phyloP scores from a whole-genome alignment of 2,113 vertebrate species.

The Uria lomvia region DNA sequence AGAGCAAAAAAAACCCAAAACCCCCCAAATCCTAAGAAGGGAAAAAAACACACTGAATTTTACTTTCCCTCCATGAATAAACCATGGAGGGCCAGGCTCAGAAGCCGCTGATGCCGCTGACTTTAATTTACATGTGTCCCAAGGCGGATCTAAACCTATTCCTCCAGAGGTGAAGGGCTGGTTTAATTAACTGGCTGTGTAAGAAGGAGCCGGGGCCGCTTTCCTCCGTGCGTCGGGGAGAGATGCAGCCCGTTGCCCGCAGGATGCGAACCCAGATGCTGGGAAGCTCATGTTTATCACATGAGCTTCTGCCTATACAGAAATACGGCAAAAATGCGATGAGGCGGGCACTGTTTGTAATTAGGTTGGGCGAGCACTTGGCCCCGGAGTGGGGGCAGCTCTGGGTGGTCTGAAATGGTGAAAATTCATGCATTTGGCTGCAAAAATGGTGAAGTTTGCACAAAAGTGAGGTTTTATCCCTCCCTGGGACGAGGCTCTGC shows the following conservation, averaged over 20 bases:
- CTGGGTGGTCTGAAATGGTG: neutral
- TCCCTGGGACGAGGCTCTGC: neutral
- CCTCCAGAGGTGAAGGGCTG: constrained; percentile 6
- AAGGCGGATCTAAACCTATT: neutral
- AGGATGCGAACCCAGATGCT: neutral
- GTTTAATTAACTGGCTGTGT: neutral
- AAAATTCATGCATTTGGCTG: accelerated
- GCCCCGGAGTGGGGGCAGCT: neutral
- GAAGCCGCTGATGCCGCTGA: neutral
- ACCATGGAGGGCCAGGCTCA: neutral
- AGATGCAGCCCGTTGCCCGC: neutral
- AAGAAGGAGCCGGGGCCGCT: neutral
- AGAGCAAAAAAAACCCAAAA: neutral
- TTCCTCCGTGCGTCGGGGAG: neutral
- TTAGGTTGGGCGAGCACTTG: neutral
- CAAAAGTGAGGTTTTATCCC: neutral
- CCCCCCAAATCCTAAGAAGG: neutral
- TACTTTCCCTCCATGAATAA: constrained; percentile 12
- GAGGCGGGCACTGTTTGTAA: neutral
- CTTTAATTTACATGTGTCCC: constrained; percentile 42
- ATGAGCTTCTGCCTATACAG: neutral
- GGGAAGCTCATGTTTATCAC: constrained; percentile 35
- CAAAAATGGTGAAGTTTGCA: neutral
- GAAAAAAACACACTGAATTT: neutral
- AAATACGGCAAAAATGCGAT: neutral